A percentile compares a stretch with the other conserved stretches of the same genome.
phyloP scores from a whole-genome alignment of 2,888 invertebrate genomes.

The Papilio demoleus region DNA sequence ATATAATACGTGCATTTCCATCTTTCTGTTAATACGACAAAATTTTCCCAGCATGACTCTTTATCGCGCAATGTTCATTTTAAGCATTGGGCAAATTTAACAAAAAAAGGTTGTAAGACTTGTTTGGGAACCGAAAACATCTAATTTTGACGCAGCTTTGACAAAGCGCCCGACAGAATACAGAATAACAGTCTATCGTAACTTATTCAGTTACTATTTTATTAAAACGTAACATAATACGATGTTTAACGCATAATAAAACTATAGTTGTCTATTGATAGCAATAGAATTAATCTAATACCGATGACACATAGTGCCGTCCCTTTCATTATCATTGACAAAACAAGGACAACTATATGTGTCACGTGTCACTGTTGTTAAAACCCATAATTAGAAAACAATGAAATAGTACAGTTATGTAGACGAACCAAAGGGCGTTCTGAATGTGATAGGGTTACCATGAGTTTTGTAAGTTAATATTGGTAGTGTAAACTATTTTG shows the following conservation, averaged over 20 bases:
- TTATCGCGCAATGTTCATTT: too few species aligned
- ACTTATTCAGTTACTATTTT: not conserved
- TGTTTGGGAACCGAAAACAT: too few species aligned
- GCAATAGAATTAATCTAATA: not conserved
- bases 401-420: constrained; percentile 19
- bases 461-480: not conserved
- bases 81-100: too few species aligned
- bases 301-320: not conserved
- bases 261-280: not conserved
- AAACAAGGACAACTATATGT: not conserved
- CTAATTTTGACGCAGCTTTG: too few species aligned
- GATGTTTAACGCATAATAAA: not conserved
- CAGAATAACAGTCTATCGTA: not conserved
- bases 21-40: too few species aligned
- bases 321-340: not conserved
- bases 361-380: not conserved
- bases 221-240: not conserved
- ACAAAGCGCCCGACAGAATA: too few species aligned
- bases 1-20: too few species aligned
- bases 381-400: not conserved
- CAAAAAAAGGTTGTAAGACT: not conserved
- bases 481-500: too few species aligned
- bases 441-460: constrained; percentile 5
- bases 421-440: constrained; percentile 21
- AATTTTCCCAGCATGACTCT: too few species aligned